Percentiles rank a stretch among this genome's conserved stretches.
These are phyloP conservation scores for Stegodyphus mimosarum DNA, from an alignment of 1,140 invertebrate genomes.

Conservation along the genomic window DNA sequence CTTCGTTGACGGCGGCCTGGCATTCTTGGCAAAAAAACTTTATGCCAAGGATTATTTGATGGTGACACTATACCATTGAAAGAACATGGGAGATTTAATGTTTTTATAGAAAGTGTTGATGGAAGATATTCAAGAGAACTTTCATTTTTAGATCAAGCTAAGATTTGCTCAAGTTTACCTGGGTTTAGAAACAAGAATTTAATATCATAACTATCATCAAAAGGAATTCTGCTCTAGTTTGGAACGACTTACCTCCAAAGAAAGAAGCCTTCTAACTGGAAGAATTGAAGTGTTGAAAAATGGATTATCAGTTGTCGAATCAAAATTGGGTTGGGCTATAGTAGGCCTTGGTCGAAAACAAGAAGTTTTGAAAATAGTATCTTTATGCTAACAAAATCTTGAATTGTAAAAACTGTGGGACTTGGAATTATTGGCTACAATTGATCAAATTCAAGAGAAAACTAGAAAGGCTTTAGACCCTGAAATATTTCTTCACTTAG, in stretches of 20 bases:
- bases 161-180: neutral
- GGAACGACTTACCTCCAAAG: neutral
- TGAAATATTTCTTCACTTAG: neutral
- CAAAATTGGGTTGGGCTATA: neutral
- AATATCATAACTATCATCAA: neutral
- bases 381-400: neutral
- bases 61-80: neutral
- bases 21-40: neutral
- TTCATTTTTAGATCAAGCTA: neutral
- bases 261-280: constrained; percentile 1
- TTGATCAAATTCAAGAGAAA: neutral
- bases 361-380: neutral
- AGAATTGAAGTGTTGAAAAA: neutral
- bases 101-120: neutral
- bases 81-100: neutral
- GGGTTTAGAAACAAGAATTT: neutral
- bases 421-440: neutral
- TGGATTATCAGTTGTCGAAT: neutral
- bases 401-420: neutral
- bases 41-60: neutral
- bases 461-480: neutral
- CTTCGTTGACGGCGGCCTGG: no score
- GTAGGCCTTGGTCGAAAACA: neutral
- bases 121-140: neutral
- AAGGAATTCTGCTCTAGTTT: neutral